Evolutionary conservation across 2,113 vertebrate genomes (phyloP).

Genomic region (Misgurnus mizolepis): DNA sequence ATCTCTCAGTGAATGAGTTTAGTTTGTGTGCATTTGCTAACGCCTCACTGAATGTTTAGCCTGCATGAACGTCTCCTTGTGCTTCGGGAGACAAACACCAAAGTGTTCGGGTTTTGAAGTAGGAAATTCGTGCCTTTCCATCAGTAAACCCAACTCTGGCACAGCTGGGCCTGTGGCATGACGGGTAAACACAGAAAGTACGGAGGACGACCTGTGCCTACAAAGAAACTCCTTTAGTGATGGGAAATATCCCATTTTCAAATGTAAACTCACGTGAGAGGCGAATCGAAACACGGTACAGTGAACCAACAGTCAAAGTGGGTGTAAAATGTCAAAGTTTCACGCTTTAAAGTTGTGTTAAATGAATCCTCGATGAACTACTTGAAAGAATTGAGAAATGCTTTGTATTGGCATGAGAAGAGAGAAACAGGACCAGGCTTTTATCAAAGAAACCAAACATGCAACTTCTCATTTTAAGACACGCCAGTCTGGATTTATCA

Average conservation of each 20-base stretch:
- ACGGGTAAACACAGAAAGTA: constrained; percentile 62
- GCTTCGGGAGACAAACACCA: constrained; percentile 75
- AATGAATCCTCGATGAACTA: background rate
- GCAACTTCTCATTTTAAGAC: background rate
- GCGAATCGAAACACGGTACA: constrained; percentile 14
- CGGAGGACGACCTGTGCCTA: constrained; percentile 15
- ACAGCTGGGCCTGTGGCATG: constrained; percentile 52
- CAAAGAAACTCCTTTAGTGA: constrained; percentile 22
- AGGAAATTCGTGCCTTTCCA: constrained; percentile 59
- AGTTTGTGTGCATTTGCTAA: constrained; percentile 60
- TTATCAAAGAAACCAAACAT: constrained; percentile 9
- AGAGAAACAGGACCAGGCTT: background rate
- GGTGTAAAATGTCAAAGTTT: background rate
- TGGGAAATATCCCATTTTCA: constrained; percentile 38
- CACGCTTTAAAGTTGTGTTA: background rate
- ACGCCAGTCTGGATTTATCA: background rate
- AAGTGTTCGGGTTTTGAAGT: constrained; percentile 73
- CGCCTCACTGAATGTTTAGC: constrained; percentile 50
- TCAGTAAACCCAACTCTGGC: constrained; percentile 43
- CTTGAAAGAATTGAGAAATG: no score
- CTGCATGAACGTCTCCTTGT: constrained; percentile 82
- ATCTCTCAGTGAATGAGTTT: constrained; percentile 59
- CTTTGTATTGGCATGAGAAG: no score
- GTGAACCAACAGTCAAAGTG: background rate
- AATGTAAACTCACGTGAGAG: constrained; percentile 20